Base-by-base conservation (phyloP, 2,797 vertebrate species). In the Micrastur ruficollis region DNA sequence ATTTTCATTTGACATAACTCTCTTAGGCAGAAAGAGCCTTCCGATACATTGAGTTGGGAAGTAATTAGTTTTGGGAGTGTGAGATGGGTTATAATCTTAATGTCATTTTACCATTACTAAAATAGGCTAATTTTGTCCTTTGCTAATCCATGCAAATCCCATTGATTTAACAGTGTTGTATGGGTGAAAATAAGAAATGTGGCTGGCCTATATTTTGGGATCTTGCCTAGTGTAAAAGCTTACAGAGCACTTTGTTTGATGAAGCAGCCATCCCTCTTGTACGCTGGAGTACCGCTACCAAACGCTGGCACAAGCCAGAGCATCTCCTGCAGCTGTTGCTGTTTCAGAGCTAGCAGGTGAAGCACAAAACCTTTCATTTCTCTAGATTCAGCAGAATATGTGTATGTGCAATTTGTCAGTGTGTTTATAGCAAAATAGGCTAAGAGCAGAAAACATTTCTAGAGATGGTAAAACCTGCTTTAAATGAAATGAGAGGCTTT, bases 91-190 rank as follows among this genome's bases (percentile, higher is more conserved):
- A 89, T 93, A 93, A 95, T 89, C 81, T 83, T 88, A 89, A 91
- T 62, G 92, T 88, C 61, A 44, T 92, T 93, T 94, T 89, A 58
- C 71, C 61, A n/a, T 71, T 80, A 74, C 79, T 85, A 71, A 92
- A 96, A 93, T 71, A 58, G 78, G 16, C 63, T 86, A 65, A 80
- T 94, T 96, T 97, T 87, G 78, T 87, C 74, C 23, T 92, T 92
- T 23, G 14, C 46, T 92, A 92, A 89, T 88, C 89, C 66, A 31
- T 73, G 50, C 75, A 94, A 95, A 93, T 92, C 90, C 79, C 81
- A 46, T 87, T 92, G 94, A 94, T 89, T 83, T 90, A 91, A 32
- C 31, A 62, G 79, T 22, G 29, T 49, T 20, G 20, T 36, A 18
- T 72, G 68, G 42, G 40, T 72, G 84, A 78, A 87, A 93, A 92